Percentiles rank a stretch among this genome's conserved stretches.
These are phyloP conservation scores for Cololabis saira DNA, from an alignment of 2,113 vertebrate genomes.

Conservation along the genomic window DNA sequence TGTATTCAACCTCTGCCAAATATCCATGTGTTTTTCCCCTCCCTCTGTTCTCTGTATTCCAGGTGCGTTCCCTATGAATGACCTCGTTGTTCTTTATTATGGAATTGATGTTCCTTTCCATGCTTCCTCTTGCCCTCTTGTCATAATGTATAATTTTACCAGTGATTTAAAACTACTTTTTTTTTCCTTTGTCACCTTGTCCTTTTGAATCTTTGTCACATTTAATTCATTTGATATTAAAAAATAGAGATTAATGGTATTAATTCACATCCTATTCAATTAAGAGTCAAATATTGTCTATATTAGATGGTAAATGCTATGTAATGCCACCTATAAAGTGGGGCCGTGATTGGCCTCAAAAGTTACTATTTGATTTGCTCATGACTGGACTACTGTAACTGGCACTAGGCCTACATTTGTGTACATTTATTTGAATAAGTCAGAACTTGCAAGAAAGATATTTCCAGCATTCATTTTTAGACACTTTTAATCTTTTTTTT, in stretches of 20 bases:
- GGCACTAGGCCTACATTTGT: background rate
- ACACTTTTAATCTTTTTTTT: constrained; percentile 4
- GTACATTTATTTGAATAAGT: background rate
- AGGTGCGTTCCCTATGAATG: constrained; percentile 51
- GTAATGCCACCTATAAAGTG: too few relatives aligned
- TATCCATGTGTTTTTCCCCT: background rate
- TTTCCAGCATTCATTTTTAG: background rate
- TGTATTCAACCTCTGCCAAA: constrained; percentile 7
- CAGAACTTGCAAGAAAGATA: background rate
- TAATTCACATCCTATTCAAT: background rate
- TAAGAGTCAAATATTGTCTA: too few relatives aligned
- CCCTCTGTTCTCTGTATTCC: constrained; percentile 9
- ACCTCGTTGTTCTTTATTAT: constrained; percentile 53
- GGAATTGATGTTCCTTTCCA: constrained; percentile 18
- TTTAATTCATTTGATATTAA: background rate
- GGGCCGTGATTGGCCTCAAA: too few relatives aligned
- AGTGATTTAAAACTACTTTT: constrained; percentile 2
- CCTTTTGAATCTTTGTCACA: background rate
- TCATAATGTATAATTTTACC: constrained; percentile 8
- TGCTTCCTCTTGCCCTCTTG: constrained; percentile 1
- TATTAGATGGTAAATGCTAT: too few relatives aligned
- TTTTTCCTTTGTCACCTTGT: background rate
- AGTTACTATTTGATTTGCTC: background rate
- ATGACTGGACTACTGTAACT: background rate
- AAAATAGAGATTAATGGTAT: background rate